phyloP scores from a whole-genome alignment of 2,797 vertebrate genomes.

The Catharus ustulatus region DNA sequence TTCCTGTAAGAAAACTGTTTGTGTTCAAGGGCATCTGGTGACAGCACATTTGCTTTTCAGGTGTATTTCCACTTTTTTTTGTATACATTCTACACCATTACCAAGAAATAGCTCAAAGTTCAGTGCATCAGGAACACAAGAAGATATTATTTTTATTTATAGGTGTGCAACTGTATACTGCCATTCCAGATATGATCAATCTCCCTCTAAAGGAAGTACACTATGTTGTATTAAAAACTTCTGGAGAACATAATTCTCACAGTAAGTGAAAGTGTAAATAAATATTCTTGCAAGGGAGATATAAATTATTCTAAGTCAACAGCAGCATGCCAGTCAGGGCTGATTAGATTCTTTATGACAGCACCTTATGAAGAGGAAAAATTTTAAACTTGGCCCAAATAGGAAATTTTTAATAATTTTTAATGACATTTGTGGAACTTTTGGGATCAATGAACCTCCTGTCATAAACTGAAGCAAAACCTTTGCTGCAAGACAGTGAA shows the following conservation, averaged over 20 bases:
- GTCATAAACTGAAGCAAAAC: neutral
- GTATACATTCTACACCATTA: neutral
- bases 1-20: neutral
- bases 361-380: neutral
- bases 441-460: neutral
- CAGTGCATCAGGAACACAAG: neutral
- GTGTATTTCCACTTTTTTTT: neutral
- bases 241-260: neutral
- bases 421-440: neutral
- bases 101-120: neutral
- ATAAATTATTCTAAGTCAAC: neutral
- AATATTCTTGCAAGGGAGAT: neutral
- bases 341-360: neutral
- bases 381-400: neutral
- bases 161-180: neutral
- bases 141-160: neutral
- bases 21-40: neutral
- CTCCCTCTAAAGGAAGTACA: neutral
- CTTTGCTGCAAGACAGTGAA: neutral
- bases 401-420: neutral
- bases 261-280: neutral
- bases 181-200: neutral
- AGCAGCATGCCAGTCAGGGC: neutral
- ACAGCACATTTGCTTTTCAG: neutral
- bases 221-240: slow-evolving; percentile 9